These are phyloP conservation scores for Yoshiicerus persimilis DNA, from an alignment of 1,140 invertebrate genomes.

Conservation along the genomic window DNA sequence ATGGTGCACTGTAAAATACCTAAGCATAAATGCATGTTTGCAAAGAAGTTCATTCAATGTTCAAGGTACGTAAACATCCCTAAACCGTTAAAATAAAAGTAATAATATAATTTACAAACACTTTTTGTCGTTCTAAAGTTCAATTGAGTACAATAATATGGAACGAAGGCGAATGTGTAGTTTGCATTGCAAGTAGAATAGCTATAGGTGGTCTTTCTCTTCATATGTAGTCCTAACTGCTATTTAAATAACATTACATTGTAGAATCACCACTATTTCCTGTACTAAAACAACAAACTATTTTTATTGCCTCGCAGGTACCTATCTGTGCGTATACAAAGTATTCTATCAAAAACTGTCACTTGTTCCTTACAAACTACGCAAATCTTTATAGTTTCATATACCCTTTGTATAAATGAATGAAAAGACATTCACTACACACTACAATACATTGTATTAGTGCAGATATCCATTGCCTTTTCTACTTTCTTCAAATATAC, in stretches of 20 bases:
- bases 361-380: not conserved
- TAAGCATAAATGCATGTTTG: too few species aligned
- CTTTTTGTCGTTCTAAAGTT: not conserved
- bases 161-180: not conserved
- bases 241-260: not conserved
- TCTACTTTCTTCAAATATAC: not conserved
- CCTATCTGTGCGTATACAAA: not conserved
- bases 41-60: not conserved
- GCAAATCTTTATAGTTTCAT: not conserved
- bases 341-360: not conserved
- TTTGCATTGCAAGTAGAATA: not conserved
- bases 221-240: too few species aligned
- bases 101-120: not conserved
- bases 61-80: not conserved
- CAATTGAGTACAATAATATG: slow-evolving; percentile 1
- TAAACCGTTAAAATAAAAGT: not conserved
- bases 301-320: not conserved
- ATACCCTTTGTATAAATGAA: too few species aligned
- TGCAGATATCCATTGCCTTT: too few species aligned
- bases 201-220: not conserved
- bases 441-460: too few species aligned
- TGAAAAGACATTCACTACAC: too few species aligned
- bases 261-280: not conserved
- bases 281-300: not conserved
- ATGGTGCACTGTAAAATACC: too few species aligned